These are phyloP conservation scores for Pheosia gnoma DNA, from an alignment of 2,888 invertebrate genomes.

Conservation along the genomic window DNA sequence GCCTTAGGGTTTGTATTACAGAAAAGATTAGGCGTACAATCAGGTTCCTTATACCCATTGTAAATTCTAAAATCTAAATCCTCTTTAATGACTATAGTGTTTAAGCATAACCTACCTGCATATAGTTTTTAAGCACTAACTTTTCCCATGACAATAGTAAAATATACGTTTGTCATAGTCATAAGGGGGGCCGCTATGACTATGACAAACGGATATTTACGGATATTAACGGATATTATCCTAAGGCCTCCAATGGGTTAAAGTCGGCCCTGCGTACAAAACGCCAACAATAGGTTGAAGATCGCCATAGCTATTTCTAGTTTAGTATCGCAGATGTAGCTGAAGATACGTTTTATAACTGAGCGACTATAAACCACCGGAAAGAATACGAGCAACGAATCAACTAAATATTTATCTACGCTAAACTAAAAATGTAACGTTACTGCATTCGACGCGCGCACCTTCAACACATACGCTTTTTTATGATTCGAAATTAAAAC, in stretches of 20 bases:
- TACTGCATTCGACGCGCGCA: constrained; percentile 51
- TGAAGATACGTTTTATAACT: constrained; percentile 55
- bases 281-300: constrained; percentile 49
- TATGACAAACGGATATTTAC: too few relatives aligned
- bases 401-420: constrained; percentile 60
- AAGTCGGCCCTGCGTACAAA: background rate
- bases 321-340: constrained; percentile 53
- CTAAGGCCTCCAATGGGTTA: too few relatives aligned
- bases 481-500: constrained; percentile 22
- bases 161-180: too few relatives aligned
- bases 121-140: too few relatives aligned
- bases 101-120: too few relatives aligned
- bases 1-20: too few relatives aligned
- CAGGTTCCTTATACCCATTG: too few relatives aligned
- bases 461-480: constrained; percentile 45
- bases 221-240: too few relatives aligned
- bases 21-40: background rate
- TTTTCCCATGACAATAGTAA: too few relatives aligned
- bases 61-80: too few relatives aligned
- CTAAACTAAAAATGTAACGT: constrained; percentile 51
- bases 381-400: constrained; percentile 57
- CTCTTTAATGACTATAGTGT: too few relatives aligned
- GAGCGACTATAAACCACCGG: constrained; percentile 56
- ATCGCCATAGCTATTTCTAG: constrained; percentile 51
- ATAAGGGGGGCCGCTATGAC: too few relatives aligned